Evolutionary conservation across 1,140 invertebrate genomes (phyloP).

Genomic region (Apocrypta bakeri): DNA sequence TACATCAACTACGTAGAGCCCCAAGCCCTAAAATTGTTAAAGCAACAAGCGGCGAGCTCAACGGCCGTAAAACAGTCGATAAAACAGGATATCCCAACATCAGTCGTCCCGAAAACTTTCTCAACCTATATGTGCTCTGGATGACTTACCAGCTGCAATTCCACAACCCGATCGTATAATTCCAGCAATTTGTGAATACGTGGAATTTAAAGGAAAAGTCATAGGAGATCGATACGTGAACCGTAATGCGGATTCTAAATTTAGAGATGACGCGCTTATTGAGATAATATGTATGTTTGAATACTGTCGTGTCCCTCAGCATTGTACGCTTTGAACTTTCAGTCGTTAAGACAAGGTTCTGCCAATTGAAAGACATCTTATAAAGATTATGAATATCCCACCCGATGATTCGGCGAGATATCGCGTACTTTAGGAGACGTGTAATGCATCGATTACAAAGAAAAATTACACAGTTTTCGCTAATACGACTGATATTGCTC

Average conservation of each 20-base stretch:
- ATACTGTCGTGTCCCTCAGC: no score
- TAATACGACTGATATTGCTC: neutral
- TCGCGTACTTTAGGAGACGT: no score
- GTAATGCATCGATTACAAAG: no score
- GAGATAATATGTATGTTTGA: neutral
- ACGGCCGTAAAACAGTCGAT: neutral
- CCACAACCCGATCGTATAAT: conserved; percentile 26
- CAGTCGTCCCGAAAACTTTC: neutral
- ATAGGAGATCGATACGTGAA: neutral
- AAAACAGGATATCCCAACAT: neutral
- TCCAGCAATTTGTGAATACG: conserved; percentile 50
- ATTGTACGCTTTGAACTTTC: no score
- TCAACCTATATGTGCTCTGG: neutral
- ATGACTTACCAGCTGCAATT: conserved; percentile 22
- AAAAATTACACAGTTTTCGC: no score
- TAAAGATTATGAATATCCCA: neutral
- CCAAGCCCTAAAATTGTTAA: neutral
- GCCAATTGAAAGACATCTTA: no score
- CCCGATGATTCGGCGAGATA: neutral
- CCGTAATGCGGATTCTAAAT: neutral
- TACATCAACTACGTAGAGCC: neutral
- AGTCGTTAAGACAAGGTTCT: neutral
- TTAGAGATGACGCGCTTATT: neutral
- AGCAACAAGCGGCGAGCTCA: neutral
- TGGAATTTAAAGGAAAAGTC: neutral